A percentile compares a stretch with the other conserved stretches of the same genome.
Conservation (phyloP, 2,797 vertebrate species). For the Halcyon badia region DNA sequence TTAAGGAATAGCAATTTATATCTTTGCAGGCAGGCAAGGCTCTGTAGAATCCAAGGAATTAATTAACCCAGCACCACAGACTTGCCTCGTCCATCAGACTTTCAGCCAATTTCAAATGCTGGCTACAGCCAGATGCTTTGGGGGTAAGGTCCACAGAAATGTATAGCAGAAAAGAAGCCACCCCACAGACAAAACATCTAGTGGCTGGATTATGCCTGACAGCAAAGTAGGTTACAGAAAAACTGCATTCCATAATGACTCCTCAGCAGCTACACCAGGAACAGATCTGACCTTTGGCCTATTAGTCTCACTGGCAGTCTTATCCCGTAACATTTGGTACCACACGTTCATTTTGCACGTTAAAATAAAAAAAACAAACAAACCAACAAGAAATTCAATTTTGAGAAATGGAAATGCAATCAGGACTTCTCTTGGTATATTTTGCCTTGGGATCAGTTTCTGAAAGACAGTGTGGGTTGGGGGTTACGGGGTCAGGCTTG, state of each 20-base stretch:
- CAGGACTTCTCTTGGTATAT: not conserved
- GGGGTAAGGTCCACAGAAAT: not conserved
- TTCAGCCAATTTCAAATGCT: not conserved
- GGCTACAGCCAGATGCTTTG: not conserved
- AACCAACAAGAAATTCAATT: not conserved
- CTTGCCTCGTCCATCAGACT: not conserved
- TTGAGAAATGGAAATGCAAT: not conserved
- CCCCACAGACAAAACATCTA: not conserved
- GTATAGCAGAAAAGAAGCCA: not conserved
- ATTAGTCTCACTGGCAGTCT: conserved; percentile 36
- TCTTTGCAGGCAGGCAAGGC: not conserved
- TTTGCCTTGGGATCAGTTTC: not conserved
- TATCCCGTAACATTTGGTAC: not conserved
- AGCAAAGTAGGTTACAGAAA: conserved; percentile 4
- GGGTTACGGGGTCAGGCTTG: fast-evolving
- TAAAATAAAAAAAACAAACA: not conserved
- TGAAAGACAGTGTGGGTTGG: not conserved
- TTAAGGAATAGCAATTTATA: not conserved
- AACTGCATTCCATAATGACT: not conserved
- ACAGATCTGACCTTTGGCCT: conserved; percentile 42
- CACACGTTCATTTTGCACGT: conserved; percentile 13
- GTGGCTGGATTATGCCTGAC: not conserved
- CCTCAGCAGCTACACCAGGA: conserved; percentile 2
- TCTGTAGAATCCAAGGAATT: not conserved
- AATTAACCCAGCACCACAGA: not conserved